These are phyloP conservation scores for Nibea coibor DNA, from an alignment of 2,113 vertebrate genomes.

Conservation along the genomic window DNA sequence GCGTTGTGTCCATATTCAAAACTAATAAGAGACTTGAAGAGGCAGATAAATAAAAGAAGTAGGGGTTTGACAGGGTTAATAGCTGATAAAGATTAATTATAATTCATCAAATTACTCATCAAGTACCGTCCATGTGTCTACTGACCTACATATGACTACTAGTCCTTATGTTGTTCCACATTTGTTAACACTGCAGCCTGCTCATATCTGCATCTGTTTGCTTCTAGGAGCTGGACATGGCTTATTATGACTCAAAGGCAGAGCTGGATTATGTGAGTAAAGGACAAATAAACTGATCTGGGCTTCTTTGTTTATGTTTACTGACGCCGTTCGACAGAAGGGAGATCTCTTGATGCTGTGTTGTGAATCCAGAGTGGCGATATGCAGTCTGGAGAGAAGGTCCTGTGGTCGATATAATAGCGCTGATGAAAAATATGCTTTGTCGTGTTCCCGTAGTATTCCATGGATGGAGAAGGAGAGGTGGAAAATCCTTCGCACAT, in stretches of 20 bases:
- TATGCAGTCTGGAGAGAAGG: background rate
- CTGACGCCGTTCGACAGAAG: background rate
- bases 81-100: background rate
- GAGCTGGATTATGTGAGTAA: conserved; percentile 95
- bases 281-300: conserved; percentile 11
- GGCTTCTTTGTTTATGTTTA: conserved; percentile 8
- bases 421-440: background rate
- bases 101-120: background rate
- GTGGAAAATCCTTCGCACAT: conserved; percentile 89
- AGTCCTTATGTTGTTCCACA: conserved; percentile 14
- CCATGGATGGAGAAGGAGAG: conserved; percentile 88
- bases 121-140: background rate
- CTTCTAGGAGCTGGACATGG: conserved; percentile 91
- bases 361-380: background rate
- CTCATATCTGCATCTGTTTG: conserved; percentile 35
- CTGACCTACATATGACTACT: conserved; percentile 3
- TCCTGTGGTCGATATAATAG: too few relatives aligned
- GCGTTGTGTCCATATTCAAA: background rate
- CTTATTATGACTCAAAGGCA: conserved; percentile 97
- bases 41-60: background rate
- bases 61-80: background rate
- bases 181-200: background rate
- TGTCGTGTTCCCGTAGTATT: conserved; percentile 63
- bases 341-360: background rate
- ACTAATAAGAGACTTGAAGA: background rate